Base-by-base conservation (phyloP, 53 echinoderm and acorn worm species). In the Holothuria scabra region DNA sequence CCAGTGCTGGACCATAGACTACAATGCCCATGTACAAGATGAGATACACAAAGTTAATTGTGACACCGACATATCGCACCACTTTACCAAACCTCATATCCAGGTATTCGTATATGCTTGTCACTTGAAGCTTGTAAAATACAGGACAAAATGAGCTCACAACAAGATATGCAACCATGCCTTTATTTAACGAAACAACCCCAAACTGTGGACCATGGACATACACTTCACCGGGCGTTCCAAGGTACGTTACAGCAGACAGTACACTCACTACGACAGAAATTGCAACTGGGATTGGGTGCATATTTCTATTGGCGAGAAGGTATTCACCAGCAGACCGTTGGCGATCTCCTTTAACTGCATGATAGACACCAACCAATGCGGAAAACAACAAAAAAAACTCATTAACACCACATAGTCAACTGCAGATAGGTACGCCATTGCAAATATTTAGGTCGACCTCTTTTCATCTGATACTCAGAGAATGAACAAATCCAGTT, bases 261-360 rank as follows among this genome's bases (percentile, higher is more conserved):
- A 79, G 79, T 10, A 79, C 79, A 58, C 79, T 79, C 12, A 79
- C 79, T 29, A 79, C 56, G 32, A 79, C 60, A 7, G 79, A 79
- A 0, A 79, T 57, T 14, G 60, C 60, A 12, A 79, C 79, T 19
- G 79, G 79, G 16, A 79, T 26, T 28, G 79, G 60, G 79, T 79
- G 79, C 79, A 79, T 79, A 59, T 32, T 79, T 16, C 79, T 26
- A 37, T 79, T 79, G 3, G 79, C 79, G 26, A 79, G 79, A 24
- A 79, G 60, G 79, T 79, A 79, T 57, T 79, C 55, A 13, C 57
- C 37, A 14, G 79, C 79, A 10, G 79, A 59, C 5, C 79, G 79
- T 30, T 79, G 79, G 3, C 79, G 79, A 37, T 59, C 79, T 32
- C 79, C 79, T 16, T 29, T 18, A 4, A 56, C 16, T 16, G 79